A percentile compares a stretch with the other conserved stretches of the same genome.
phyloP scores from a whole-genome alignment of 2,113 vertebrate genomes.

The Aspiorhynchus laticeps region DNA sequence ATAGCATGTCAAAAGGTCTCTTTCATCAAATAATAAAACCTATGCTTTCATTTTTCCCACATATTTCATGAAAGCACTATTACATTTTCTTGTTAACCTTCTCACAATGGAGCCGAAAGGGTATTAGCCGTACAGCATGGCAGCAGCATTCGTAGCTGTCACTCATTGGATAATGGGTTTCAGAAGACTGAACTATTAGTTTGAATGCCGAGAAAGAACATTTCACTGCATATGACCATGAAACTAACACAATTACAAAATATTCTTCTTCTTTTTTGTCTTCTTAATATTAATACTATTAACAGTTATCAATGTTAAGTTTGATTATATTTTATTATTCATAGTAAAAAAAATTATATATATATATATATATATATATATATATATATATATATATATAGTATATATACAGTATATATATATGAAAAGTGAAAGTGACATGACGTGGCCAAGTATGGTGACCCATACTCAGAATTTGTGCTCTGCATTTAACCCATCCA shows the following conservation, averaged over 20 bases:
- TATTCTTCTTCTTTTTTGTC: not conserved
- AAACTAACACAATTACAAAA: not conserved
- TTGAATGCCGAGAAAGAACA: not conserved
- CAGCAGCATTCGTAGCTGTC: constrained; percentile 41
- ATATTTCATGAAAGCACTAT: constrained; percentile 38
- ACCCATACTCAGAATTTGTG: no score
- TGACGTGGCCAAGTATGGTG: no score
- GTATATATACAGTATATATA: no score
- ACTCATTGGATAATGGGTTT: constrained; percentile 45
- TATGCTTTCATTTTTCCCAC: constrained; percentile 22
- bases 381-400: no score
- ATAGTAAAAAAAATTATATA: no score
- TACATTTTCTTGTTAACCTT: constrained; percentile 46
- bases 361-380: no score
- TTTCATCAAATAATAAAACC: constrained; percentile 39
- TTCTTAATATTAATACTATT: not conserved
- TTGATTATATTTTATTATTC: no score
- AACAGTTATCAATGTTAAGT: no score
- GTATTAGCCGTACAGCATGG: constrained; percentile 6
- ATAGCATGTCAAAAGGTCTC: constrained; percentile 54
- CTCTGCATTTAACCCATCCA: no score
- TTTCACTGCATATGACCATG: not conserved
- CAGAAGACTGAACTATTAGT: constrained; percentile 21
- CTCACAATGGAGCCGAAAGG: constrained; percentile 27
- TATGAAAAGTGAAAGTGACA: no score